Base-by-base conservation (phyloP, 2,797 vertebrate genomes). In the Protonibea diacanthus region DNA sequence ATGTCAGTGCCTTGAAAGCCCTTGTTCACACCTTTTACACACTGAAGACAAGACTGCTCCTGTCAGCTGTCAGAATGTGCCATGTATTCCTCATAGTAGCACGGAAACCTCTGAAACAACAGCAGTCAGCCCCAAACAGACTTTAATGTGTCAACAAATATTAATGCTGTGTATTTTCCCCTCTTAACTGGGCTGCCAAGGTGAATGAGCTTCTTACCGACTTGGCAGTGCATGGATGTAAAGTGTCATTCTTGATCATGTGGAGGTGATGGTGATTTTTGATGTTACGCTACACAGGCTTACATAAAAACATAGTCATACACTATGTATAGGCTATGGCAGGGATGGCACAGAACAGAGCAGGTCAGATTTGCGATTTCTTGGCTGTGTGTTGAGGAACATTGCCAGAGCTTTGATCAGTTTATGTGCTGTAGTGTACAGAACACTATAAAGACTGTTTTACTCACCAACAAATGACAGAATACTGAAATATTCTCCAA, bases 91-190 rank as follows among this genome's bases (percentile, higher is more conserved):
- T 80, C n/a, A 4, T 64, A 49, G 71, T 27, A 47, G 25, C 27
- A 38, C 4, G 10, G 68, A 66, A 80, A 78, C 60, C 66, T 80
- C 42, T 73, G 51, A 80, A 86, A 84, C 84, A 87, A 76, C 69
- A 75, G 61, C 56, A 80, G 51, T 69, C 60, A n/a, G 66, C 72
- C 76, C 78, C 62, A 76, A 77, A 77, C 14, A 58, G 74, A 76
- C 70, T 82, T 76, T 84, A 80, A 82, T 72, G 71, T 88, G 80
- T 87, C 81, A 87, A 72, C 73, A 79, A 25, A 71, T 61, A 84
- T 89, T 83, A 83, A 75, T 38, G n/a, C 73, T 57, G 58, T 53
- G 42, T 71, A 27, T 71, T 68, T 67, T 59, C 58, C 51, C 12
- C 48, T 66, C 44, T 65, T 84, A 80, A 75, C 71, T 52, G 48